phyloP scores from a whole-genome alignment of 2,797 vertebrate species.

The Melanogrammus aeglefinus region DNA sequence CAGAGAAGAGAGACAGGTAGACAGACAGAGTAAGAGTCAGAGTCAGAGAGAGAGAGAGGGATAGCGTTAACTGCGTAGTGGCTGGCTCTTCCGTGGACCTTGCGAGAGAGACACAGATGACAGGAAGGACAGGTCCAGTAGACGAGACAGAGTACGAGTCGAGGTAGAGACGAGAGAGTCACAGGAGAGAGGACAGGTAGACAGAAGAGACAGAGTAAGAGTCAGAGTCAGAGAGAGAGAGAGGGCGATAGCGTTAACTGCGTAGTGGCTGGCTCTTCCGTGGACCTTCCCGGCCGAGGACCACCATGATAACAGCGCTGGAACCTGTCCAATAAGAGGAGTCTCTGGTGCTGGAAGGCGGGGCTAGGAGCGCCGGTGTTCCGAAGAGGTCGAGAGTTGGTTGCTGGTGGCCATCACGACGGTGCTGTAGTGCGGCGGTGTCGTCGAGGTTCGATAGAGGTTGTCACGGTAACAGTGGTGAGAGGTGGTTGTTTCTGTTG shows the following conservation, averaged over 20 bases:
- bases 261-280: not conserved
- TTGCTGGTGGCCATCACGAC: slow-evolving; percentile 41
- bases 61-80: too few relatives aligned
- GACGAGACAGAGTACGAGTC: too few relatives aligned
- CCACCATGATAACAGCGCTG: not conserved
- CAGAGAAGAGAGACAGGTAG: too few relatives aligned
- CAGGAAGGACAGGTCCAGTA: too few relatives aligned
- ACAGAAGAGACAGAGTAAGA: too few relatives aligned
- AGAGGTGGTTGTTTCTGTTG: slow-evolving; percentile 45
- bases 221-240: too few relatives aligned
- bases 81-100: too few relatives aligned
- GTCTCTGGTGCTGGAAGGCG: not conserved
- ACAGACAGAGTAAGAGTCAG: too few relatives aligned
- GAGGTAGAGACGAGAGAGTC: too few relatives aligned
- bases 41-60: too few relatives aligned
- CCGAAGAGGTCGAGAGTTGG: slow-evolving; percentile 43
- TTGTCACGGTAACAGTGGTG: slow-evolving; percentile 50
- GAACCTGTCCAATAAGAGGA: not conserved
- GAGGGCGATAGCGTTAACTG: not conserved
- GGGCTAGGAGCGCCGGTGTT: slow-evolving; percentile 5
- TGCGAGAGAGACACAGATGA: not conserved
- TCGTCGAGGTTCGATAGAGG: slow-evolving; percentile 52
- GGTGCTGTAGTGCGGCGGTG: slow-evolving; percentile 33
- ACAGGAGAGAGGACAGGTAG: too few relatives aligned
- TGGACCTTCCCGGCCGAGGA: not conserved